A percentile compares a stretch with the other conserved stretches of the same genome.
Evolutionary conservation across 2,113 vertebrate genomes (phyloP).

Genomic region (Pterophyllum scalare): DNA sequence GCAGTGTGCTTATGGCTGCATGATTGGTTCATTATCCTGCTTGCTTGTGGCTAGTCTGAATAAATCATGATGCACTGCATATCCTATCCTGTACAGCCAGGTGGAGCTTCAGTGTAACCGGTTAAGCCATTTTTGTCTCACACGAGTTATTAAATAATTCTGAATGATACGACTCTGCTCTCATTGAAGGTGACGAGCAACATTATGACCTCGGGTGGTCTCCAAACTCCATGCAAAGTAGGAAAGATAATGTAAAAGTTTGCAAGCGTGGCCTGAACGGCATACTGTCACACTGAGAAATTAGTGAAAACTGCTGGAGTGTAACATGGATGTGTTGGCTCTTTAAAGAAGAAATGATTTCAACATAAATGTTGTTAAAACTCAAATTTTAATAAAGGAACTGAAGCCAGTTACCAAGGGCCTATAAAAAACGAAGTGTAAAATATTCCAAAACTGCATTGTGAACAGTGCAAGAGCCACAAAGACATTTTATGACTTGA

Average conservation of each 20-base stretch:
- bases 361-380: too few relatives aligned
- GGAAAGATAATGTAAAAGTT: not conserved
- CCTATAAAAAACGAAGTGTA: too few relatives aligned
- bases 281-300: not conserved
- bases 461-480: too few relatives aligned
- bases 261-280: not conserved
- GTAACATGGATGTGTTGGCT: not conserved
- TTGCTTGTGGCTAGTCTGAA: conserved; percentile 22
- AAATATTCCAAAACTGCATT: too few relatives aligned
- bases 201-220: not conserved
- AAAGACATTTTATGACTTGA: too few relatives aligned
- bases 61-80: conserved; percentile 8
- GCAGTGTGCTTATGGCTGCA: not conserved
- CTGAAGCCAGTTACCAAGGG: not conserved
- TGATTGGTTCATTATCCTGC: conserved; percentile 41
- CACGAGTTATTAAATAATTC: not conserved
- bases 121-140: not conserved
- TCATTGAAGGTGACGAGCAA: accelerated
- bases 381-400: not conserved
- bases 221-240: not conserved
- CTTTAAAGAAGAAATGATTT: not conserved
- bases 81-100: not conserved
- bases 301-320: not conserved
- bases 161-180: not conserved
- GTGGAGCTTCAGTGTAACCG: not conserved